A percentile compares a stretch with the other conserved stretches of the same genome.
Evolutionary conservation across 2,888 invertebrate genomes (phyloP).

Genomic region (Cosmia pyralina): DNA sequence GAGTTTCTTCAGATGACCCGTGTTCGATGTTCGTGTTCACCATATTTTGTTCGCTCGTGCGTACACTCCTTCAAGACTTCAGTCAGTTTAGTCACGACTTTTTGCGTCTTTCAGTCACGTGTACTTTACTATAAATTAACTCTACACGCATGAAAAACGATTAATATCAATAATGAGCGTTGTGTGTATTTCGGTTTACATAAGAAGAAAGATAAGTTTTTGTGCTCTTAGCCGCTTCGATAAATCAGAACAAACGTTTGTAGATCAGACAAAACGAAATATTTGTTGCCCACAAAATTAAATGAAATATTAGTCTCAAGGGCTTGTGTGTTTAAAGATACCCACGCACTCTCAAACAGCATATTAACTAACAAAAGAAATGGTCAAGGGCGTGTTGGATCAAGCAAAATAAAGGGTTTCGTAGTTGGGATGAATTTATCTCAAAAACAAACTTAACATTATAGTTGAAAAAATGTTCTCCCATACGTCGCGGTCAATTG

Average conservation of each 20-base stretch:
- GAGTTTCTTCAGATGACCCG: no score
- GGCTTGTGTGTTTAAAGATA: neutral
- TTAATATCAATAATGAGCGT: neutral
- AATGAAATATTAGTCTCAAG: no score
- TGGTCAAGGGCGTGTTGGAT: no score
- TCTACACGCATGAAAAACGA: neutral
- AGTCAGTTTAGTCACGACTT: neutral
- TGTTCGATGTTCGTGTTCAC: no score
- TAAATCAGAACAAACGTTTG: slow-evolving; percentile 21
- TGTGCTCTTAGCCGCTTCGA: neutral
- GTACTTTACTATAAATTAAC: neutral
- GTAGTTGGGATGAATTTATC: no score
- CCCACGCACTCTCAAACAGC: neutral
- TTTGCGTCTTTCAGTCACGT: neutral
- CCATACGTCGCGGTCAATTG: no score
- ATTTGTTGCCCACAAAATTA: no score
- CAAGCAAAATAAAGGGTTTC: no score
- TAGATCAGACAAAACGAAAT: slow-evolving; percentile 14
- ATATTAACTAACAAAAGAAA: neutral
- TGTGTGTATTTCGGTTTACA: neutral
- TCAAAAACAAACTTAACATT: no score
- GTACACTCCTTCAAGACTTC: no score
- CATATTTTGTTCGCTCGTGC: no score
- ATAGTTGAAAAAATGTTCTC: no score
- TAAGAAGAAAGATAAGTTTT: neutral